Percentiles rank a stretch among this genome's conserved stretches.
Conservation (phyloP, 2,888 invertebrate species). For the Dryobotodes eremita region DNA sequence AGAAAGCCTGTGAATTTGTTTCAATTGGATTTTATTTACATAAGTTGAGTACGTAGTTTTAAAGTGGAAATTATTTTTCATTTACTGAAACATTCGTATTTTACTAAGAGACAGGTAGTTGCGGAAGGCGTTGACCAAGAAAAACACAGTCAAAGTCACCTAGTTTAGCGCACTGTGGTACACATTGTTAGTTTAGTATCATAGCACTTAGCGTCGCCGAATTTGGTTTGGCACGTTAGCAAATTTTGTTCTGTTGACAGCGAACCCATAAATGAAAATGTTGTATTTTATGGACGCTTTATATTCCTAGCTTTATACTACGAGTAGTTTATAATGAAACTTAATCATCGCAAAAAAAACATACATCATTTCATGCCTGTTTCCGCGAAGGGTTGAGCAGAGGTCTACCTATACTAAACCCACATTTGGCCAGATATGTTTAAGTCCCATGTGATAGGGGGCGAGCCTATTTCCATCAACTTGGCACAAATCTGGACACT, state of each 20-base stretch:
- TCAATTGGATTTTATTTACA: neutral
- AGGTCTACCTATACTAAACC: neutral
- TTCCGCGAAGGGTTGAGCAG: neutral
- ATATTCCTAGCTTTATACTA: neutral
- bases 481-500: neutral
- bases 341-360: neutral
- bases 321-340: neutral
- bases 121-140: neutral
- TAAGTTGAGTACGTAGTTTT: too few relatives aligned
- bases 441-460: neutral
- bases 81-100: neutral
- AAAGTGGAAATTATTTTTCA: too few relatives aligned
- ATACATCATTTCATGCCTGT: neutral
- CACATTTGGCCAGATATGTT: neutral
- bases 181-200: slow-evolving; percentile 23
- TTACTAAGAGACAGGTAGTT: neutral
- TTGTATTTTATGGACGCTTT: slow-evolving; percentile 7
- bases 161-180: neutral
- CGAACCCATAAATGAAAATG: slow-evolving; percentile 30
- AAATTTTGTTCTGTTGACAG: slow-evolving; percentile 40
- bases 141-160: neutral
- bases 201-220: slow-evolving; percentile 22
- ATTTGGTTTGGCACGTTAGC: slow-evolving; percentile 51
- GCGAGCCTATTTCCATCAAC: neutral
- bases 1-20: neutral